phyloP scores from a whole-genome alignment of 92 coral and sea anemone genomes.

The Phenganax stokvisi region DNA sequence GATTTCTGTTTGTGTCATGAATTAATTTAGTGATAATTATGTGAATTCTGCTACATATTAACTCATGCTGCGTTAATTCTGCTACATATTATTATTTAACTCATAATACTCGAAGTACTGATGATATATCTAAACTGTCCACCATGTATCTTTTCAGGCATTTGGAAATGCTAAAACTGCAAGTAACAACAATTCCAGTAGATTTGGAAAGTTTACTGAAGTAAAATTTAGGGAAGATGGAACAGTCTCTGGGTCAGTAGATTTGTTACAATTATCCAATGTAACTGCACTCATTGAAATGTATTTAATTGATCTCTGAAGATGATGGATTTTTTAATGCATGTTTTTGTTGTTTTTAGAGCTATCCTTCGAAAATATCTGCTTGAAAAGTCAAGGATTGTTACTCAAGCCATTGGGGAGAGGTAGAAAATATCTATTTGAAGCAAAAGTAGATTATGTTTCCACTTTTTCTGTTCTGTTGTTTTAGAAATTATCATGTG shows the following conservation, averaged over 20 bases:
- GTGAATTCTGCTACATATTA: constrained; percentile 15
- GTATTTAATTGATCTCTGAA: no score
- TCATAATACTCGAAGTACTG: not conserved
- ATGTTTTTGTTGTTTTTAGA: constrained; percentile 32
- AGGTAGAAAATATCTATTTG: constrained; percentile 48
- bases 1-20: not conserved
- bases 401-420: constrained; percentile 88
- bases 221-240: constrained; percentile 97
- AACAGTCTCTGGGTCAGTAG: constrained; percentile 83
- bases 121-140: not conserved
- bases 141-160: constrained; percentile 50
- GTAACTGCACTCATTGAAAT: constrained; percentile 77
- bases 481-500: constrained; percentile 80
- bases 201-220: constrained; percentile 97
- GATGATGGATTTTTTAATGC: not conserved
- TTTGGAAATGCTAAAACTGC: constrained; percentile 99
- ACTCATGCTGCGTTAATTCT: no score
- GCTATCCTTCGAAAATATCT: constrained; percentile 90
- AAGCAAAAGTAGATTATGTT: not conserved
- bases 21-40: not conserved
- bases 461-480: no score
- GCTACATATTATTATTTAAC: not conserved
- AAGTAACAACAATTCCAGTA: constrained; percentile 89
- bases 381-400: constrained; percentile 96
- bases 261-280: constrained; percentile 62